A percentile compares a stretch with the other conserved stretches of the same genome.
Evolutionary conservation across 2,888 invertebrate species (phyloP).

Genomic region (Dioctria linearis): DNA sequence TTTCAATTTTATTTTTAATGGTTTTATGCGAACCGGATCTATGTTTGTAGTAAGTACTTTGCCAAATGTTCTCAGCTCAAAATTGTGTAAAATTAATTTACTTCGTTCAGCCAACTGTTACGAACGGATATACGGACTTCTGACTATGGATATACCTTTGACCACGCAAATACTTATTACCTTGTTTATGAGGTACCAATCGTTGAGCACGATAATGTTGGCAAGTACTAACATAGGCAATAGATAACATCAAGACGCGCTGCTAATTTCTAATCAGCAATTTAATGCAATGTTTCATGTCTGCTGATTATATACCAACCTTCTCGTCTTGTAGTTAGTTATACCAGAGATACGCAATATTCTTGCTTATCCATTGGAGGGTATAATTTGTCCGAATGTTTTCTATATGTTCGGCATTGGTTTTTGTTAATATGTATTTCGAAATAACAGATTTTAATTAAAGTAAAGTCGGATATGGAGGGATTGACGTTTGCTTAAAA

Average conservation of each 20-base stretch:
- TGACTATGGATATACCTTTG: background rate
- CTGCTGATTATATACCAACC: background rate
- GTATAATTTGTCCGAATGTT: background rate
- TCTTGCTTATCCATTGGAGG: background rate
- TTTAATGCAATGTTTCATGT: background rate
- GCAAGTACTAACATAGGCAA: background rate
- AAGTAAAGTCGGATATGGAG: too few relatives aligned
- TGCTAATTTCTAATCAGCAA: background rate
- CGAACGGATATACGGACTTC: conserved; percentile 26
- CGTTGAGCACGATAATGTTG: background rate
- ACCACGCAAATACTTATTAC: background rate
- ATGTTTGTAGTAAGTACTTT: background rate
- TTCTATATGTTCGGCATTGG: too few relatives aligned
- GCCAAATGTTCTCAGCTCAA: background rate
- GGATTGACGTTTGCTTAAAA: too few relatives aligned
- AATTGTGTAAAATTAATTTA: background rate
- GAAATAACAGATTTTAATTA: too few relatives aligned
- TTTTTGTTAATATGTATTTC: too few relatives aligned
- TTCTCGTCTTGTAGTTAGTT: background rate
- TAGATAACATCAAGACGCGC: background rate
- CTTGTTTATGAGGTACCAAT: background rate
- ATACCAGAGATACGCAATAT: background rate
- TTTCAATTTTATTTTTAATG: too few relatives aligned
- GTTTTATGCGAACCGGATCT: too few relatives aligned
- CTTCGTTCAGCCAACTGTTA: conserved; percentile 33